Conservation (phyloP, 1,140 invertebrate species). For the Campodea augens region DNA sequence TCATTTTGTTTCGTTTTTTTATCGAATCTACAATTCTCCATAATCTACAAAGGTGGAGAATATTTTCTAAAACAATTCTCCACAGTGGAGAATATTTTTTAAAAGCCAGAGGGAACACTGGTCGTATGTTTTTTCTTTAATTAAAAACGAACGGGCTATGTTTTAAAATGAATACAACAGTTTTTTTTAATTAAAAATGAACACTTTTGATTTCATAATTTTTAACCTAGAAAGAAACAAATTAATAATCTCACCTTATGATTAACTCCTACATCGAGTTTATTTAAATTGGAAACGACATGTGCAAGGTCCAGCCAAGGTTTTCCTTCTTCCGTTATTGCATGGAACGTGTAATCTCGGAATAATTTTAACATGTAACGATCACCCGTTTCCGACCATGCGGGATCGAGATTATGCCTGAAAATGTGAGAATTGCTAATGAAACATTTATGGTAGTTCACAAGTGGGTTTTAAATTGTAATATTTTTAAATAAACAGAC, state of each 20-base stretch:
- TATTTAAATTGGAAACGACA: slow-evolving; percentile 82
- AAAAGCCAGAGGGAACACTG: neutral
- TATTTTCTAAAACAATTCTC: neutral
- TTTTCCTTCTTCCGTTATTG: slow-evolving; percentile 70
- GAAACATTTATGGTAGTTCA: too few species aligned
- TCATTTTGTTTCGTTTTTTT: too few species aligned
- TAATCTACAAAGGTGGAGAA: too few species aligned
- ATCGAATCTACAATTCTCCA: too few species aligned
- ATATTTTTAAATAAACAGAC: too few species aligned
- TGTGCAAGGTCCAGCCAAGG: slow-evolving; percentile 95
- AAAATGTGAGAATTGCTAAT: slow-evolving; percentile 15
- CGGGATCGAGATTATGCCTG: slow-evolving; percentile 73
- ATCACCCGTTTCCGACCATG: slow-evolving; percentile 94
- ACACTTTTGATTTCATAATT: neutral
- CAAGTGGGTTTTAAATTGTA: too few species aligned
- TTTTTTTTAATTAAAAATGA: slow-evolving; percentile 3
- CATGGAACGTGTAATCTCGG: slow-evolving; percentile 92
- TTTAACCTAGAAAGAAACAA: neutral
- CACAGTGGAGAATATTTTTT: neutral
- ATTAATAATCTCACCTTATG: slow-evolving; percentile 45
- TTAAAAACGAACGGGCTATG: too few species aligned
- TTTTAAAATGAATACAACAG: slow-evolving; percentile 4
- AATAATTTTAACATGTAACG: slow-evolving; percentile 96
- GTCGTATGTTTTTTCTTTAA: neutral
- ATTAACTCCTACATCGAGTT: slow-evolving; percentile 68